These are phyloP conservation scores for Steinernema feltiae DNA, from an alignment of 1,140 invertebrate genomes.

Conservation along the genomic window DNA sequence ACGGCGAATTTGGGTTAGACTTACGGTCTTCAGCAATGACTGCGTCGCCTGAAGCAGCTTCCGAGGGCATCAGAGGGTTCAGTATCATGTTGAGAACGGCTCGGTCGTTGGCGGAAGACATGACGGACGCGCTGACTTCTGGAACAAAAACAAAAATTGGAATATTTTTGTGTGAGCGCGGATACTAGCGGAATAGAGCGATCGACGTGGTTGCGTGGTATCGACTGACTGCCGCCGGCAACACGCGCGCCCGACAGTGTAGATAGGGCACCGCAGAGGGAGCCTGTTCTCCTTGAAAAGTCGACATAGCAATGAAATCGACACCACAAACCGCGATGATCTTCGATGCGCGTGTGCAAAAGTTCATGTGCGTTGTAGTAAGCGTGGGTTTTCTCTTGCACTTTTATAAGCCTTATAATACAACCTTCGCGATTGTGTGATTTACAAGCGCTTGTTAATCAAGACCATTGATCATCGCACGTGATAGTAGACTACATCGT, in stretches of 20 bases:
- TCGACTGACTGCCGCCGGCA: not conserved
- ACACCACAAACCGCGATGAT: no score
- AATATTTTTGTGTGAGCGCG: no score
- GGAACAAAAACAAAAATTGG: not conserved
- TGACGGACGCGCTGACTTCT: not conserved
- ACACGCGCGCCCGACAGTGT: not conserved
- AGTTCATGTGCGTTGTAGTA: no score
- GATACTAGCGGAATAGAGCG: no score
- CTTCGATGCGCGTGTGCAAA: no score
- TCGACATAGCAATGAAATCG: not conserved
- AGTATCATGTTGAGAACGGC: slow-evolving; percentile 65
- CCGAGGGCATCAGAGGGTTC: slow-evolving; percentile 63
- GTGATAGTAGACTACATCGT: no score
- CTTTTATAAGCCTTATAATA: no score
- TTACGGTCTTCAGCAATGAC: slow-evolving; percentile 43
- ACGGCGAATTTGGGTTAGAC: slow-evolving; percentile 8
- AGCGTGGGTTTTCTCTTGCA: no score
- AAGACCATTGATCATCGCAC: no score
- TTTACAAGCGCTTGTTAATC: no score
- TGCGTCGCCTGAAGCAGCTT: slow-evolving; percentile 52
- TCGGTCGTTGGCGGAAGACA: slow-evolving; percentile 61
- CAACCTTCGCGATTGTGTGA: no score
- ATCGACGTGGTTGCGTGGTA: not conserved
- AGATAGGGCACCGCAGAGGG: not conserved
- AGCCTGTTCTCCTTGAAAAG: not conserved